Base-by-base conservation (phyloP, 64 coral and sea anemone genomes). In the Actinia equina region DNA sequence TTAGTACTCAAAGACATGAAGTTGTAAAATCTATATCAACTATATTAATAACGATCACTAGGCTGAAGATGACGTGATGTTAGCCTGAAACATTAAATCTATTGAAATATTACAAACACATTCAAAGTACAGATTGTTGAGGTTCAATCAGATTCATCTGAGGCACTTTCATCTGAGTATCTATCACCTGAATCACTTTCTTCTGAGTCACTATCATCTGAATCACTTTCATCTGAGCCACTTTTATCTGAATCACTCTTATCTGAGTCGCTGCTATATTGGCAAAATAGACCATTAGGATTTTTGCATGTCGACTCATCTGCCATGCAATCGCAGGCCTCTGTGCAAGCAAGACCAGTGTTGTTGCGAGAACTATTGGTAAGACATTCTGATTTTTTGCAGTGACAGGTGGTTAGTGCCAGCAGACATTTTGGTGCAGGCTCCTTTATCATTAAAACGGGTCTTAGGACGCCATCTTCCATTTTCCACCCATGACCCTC, bases 251-350 rank as follows among this genome's bases (percentile, higher is more conserved):
- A 57, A 51, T 60, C 77, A 37, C 78, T 77, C 57, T 64, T 37
- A 43, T 22, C 59, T 80, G 61, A 57, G 71, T 60, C 77, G 71
- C 22, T 88, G 57, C 44, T 59, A 56, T 58, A 88, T 51, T 15
- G 46, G 4, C 46, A 49, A 8, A 49, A 43, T 80, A 62, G 74
- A 76, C 46, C 87, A 88, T 80, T 17, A 80, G 42, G 18, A 22
- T 65, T 65, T 65, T 65, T 65, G 22, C 62, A 65, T 3, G 17
- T 3, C 19, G 17, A 4, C 62, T 22, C 19, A 22, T 22, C 89
- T 88, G 89, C 86, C 85, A 94, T 90, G 85, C 92, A 94, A 78
- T 82, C 18, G 80, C 92, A 94, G 53, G 83, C 88, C 65, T 90
- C 92, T 26, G 85, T 87, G 52, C 84, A 94, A 77, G 26, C 18